Base-by-base conservation (phyloP, 2,797 vertebrate species). In the Acanthurus tractus region DNA sequence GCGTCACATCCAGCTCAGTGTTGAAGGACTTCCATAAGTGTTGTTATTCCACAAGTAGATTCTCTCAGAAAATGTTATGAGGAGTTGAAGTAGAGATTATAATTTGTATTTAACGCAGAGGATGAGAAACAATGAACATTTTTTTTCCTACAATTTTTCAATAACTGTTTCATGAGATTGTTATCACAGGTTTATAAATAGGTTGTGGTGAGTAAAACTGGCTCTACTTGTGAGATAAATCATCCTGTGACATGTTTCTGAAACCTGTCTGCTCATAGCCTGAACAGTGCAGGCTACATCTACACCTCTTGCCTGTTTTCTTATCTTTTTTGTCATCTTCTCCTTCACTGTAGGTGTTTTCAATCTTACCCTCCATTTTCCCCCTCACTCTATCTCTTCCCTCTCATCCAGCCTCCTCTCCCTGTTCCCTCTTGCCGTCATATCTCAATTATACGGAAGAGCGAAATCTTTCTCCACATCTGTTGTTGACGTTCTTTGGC, bases 211-310 rank as follows among this genome's bases (percentile, higher is more conserved):
- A 2, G 36, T 2, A 13, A 49, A 46, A 29, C 20, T 29, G 38
- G 42, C 48, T 84, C 29, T 46, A 65, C 63, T 55, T 64, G 20
- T 40, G 44, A 62, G 76, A 63, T 67, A 54, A 54, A 62, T 78
- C 65, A 63, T 38, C 61, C 50, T 71, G 53, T 56, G 59, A 74
- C 63, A 68, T 63, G 65, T 74, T 77, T 62, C 44, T 74, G 71
- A 22, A 48, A 64, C 44, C 53, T 78, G 73, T 79, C 71, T 69
- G 52, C 64, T 70, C 40, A 17, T 40, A 20, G 49, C 59, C 63
- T 78, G 62, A 70, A 56, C 34, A 40, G 50, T 48, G 42, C 42
- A 8, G 38, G 38, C 38, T 40, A 44, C 40, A 22, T 42, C 25
- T 61, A 18, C 55, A 65, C 62, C 48, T 76, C 48, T 54, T 49